phyloP scores from a whole-genome alignment of 2,797 vertebrate species.

The Tapera naevia region DNA sequence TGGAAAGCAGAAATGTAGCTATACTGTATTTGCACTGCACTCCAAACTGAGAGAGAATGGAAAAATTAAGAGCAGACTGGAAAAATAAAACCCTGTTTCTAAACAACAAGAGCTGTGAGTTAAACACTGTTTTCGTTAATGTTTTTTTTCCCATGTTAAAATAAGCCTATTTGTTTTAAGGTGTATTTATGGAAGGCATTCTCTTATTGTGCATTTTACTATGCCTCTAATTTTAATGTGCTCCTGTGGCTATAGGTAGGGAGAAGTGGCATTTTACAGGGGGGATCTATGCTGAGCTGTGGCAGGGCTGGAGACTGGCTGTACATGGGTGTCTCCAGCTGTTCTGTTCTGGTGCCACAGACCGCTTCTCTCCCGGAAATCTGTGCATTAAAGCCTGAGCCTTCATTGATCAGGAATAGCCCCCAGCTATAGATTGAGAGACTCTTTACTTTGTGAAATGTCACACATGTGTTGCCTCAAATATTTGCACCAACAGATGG shows the following conservation, averaged over 20 bases:
- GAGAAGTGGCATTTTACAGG: not conserved
- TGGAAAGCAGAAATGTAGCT: conserved; percentile 49
- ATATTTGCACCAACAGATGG: conserved; percentile 31
- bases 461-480: not conserved
- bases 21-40: not conserved
- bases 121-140: conserved; percentile 33
- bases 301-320: not conserved
- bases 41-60: conserved; percentile 33
- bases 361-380: not conserved
- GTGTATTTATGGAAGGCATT: conserved; percentile 44
- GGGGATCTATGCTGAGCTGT: not conserved
- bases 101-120: conserved; percentile 55
- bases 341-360: not conserved
- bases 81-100: conserved; percentile 54
- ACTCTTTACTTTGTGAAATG: not conserved
- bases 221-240: not conserved
- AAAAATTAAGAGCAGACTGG: conserved; percentile 58
- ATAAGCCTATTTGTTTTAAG: conserved; percentile 20
- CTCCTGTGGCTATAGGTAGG: not conserved
- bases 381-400: not conserved
- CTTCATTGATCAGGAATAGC: not conserved
- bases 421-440: not conserved
- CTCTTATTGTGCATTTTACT: not conserved
- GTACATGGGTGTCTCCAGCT: not conserved
- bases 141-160: conserved; percentile 30